Conservation (phyloP, 1,140 invertebrate genomes). For the Kradibia gibbosae region DNA sequence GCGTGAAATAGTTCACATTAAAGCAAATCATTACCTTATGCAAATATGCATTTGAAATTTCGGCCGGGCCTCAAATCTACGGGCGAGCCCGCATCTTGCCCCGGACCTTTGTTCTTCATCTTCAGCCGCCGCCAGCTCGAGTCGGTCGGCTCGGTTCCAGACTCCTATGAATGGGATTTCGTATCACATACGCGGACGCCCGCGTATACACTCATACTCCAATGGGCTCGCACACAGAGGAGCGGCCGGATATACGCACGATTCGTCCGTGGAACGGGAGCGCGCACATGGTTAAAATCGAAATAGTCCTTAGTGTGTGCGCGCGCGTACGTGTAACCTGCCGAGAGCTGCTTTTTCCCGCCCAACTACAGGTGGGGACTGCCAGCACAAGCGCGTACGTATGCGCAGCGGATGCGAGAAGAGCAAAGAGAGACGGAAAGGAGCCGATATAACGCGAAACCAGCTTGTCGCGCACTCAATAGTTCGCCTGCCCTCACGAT, state of each 20-base stretch:
- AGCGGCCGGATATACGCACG: not conserved
- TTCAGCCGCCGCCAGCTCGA: not conserved
- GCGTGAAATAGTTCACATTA: not conserved
- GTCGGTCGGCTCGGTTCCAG: not conserved
- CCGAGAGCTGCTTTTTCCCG: not conserved
- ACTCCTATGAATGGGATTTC: not conserved
- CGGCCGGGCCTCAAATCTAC: not conserved
- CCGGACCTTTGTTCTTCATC: not conserved
- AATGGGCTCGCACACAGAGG: not conserved
- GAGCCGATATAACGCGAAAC: constrained; percentile 71
- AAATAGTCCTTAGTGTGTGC: constrained; percentile 40
- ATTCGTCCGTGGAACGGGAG: not conserved
- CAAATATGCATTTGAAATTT: not conserved
- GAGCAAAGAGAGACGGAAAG: constrained; percentile 50
- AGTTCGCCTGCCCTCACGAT: constrained; percentile 62
- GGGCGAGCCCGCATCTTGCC: not conserved
- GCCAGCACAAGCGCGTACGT: constrained; percentile 1
- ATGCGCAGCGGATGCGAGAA: constrained; percentile 48
- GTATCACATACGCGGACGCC: not conserved
- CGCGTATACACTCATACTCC: not conserved
- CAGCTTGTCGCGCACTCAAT: constrained; percentile 66
- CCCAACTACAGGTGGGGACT: constrained; percentile 45
- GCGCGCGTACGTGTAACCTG: not conserved
- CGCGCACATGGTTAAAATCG: constrained; percentile 34
- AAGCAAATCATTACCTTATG: not conserved